A percentile compares a stretch with the other conserved stretches of the same genome.
These are phyloP conservation scores for Aleiodes alternator DNA, from an alignment of 2,888 invertebrate genomes.

Conservation along the genomic window DNA sequence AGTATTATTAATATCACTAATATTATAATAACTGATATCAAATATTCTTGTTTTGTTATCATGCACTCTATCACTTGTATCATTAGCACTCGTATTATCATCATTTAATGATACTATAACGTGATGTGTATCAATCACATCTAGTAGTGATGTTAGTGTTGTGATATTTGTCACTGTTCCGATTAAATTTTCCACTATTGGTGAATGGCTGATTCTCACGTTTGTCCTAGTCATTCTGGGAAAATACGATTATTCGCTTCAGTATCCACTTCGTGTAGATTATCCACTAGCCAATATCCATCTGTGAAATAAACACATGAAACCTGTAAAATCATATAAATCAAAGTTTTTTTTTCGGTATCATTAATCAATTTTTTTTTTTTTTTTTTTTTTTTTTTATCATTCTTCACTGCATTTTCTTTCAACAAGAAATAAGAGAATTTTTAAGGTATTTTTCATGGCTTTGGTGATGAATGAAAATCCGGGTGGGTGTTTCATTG, in stretches of 20 bases:
- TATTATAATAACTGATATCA: slow-evolving; percentile 48
- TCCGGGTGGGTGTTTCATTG: too few species aligned
- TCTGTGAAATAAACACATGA: not conserved
- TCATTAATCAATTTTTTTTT: too few species aligned
- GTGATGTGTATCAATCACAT: slow-evolving; percentile 35
- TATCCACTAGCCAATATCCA: not conserved
- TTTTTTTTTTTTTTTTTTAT: too few species aligned
- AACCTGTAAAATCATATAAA: not conserved
- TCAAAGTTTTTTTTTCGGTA: too few species aligned
- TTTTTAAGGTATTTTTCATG: too few species aligned
- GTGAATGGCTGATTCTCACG: not conserved
- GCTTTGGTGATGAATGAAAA: too few species aligned
- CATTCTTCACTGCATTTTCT: too few species aligned
- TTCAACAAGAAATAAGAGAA: too few species aligned
- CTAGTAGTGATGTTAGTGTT: not conserved
- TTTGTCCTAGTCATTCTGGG: slow-evolving; percentile 14
- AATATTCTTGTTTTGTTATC: slow-evolving; percentile 57
- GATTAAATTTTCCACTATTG: not conserved
- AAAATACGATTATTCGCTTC: not conserved
- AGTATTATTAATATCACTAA: slow-evolving; percentile 31
- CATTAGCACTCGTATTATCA: slow-evolving; percentile 41
- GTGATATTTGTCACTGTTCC: not conserved
- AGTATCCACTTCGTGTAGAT: not conserved
- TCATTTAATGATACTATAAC: slow-evolving; percentile 39
- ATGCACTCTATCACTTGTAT: slow-evolving; percentile 51